Base-by-base conservation (phyloP, 2,888 invertebrate species). In the Apomyelois bistriatella region DNA sequence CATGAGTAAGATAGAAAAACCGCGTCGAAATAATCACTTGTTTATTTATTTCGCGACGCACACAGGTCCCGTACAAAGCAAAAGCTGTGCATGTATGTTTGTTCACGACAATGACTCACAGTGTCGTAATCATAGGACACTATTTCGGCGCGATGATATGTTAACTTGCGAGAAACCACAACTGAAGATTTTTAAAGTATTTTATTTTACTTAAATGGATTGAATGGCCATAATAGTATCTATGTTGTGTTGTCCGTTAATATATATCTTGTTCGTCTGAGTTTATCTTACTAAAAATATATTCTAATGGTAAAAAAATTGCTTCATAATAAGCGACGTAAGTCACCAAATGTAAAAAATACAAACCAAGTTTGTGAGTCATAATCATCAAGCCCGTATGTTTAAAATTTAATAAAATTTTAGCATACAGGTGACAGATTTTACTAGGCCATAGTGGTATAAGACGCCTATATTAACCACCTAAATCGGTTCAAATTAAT, bases 61-160 rank as follows among this genome's bases (percentile, higher is more conserved):
- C 69, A 68, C 74, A 76, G 70, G 70, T 80, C 71, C 61, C 61
- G 70, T 76, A 74, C 82, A 83, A 74, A 81, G 82, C 74, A 75
- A 82, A 79, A 76, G 62, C 62, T 63, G 65, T 55, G 61, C 60
- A 60, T 73, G 72, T 74, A 72, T 72, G 72, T 78, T 74, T 76
- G 73, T 73, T 71, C 66, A 70, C 70, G 62, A 78, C 76, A 79
- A 76, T 88, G 88, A 88, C 68, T 88, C 88, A 88, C 74, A 70
- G 64, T 85, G 77, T 76, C 78, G 84, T 84, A 82, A 85, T 67
- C 70, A 72, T 74, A 82, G 81, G 84, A 83, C 83, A 81, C 85
- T 87, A 85, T 87, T 87, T 88, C 82, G 83, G 85, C 78, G 72
- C 76, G 81, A 85, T 83, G 85, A 83, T 77, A 83, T 82, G 10